These are phyloP conservation scores for Ceriagrion tenellum DNA, from an alignment of 2,888 invertebrate genomes.

Conservation along the genomic window DNA sequence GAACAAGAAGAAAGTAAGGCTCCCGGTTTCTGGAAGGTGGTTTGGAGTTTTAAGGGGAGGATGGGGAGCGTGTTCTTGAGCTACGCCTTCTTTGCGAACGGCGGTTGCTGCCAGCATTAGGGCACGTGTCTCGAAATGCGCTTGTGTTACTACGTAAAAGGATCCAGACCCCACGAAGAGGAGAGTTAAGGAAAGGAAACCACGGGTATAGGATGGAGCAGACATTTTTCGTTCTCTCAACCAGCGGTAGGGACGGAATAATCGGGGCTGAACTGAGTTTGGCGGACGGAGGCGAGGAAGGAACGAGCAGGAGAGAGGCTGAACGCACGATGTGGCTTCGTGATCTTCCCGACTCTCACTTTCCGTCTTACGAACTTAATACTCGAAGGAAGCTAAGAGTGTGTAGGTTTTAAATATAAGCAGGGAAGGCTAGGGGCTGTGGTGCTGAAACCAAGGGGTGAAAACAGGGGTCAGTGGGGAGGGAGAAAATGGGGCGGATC, in stretches of 20 bases:
- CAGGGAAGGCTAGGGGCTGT: neutral
- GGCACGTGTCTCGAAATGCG: neutral
- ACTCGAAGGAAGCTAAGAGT: neutral
- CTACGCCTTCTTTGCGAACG: neutral
- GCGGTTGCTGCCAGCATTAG: neutral
- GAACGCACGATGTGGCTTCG: neutral
- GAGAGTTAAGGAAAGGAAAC: neutral
- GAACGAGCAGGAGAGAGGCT: neutral
- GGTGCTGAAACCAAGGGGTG: no score
- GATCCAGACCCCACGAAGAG: neutral
- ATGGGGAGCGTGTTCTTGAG: neutral
- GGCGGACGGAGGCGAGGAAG: no score
- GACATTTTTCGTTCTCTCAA: neutral
- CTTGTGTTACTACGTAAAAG: neutral
- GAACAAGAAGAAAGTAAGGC: constrained; percentile 1
- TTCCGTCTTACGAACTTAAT: neutral
- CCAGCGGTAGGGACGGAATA: neutral
- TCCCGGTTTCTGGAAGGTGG: neutral
- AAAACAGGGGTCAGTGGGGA: no score
- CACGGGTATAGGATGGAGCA: neutral
- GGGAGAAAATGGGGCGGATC: neutral
- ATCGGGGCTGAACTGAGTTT: neutral
- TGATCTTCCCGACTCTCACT: neutral
- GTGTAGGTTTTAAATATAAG: neutral
- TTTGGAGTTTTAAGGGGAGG: neutral